A percentile compares a stretch with the other conserved stretches of the same genome.
phyloP scores from a whole-genome alignment of 2,888 invertebrate genomes.

The Dusona sp. region DNA sequence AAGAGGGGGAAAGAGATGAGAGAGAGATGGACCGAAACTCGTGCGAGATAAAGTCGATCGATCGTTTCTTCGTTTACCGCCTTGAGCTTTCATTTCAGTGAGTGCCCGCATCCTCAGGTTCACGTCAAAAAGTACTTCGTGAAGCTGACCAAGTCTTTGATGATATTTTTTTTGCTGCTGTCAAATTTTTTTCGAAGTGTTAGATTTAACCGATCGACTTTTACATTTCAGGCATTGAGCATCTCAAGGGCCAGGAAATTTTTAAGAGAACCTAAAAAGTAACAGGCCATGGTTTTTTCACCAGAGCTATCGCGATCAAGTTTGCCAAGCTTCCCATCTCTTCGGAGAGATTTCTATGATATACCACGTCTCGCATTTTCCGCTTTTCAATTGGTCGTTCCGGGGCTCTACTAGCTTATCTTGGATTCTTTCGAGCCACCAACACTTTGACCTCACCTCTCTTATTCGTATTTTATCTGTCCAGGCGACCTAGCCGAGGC shows the following conservation, averaged over 20 bases:
- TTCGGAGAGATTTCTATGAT: constrained; percentile 9
- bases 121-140: background rate
- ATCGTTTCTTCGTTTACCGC: constrained; percentile 48
- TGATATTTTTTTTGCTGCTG: background rate
- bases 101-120: constrained; percentile 43
- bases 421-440: constrained; percentile 9
- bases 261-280: background rate
- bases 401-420: constrained; percentile 7
- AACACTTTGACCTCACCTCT: background rate
- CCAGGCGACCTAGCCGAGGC: constrained; percentile 11
- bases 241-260: background rate
- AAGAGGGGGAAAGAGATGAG: background rate
- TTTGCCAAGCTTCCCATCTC: background rate
- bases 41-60: constrained; percentile 65
- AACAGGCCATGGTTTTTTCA: background rate
- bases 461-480: constrained; percentile 31
- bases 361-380: constrained; percentile 9
- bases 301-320: background rate
- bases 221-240: background rate
- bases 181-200: background rate
- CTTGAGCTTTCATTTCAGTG: constrained; percentile 64
- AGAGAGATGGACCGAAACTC: constrained; percentile 45
- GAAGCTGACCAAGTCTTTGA: background rate
- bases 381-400: constrained; percentile 20
- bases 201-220: background rate